These are phyloP conservation scores for Scytalopus superciliaris DNA, from an alignment of 2,113 vertebrate species.

Conservation along the genomic window DNA sequence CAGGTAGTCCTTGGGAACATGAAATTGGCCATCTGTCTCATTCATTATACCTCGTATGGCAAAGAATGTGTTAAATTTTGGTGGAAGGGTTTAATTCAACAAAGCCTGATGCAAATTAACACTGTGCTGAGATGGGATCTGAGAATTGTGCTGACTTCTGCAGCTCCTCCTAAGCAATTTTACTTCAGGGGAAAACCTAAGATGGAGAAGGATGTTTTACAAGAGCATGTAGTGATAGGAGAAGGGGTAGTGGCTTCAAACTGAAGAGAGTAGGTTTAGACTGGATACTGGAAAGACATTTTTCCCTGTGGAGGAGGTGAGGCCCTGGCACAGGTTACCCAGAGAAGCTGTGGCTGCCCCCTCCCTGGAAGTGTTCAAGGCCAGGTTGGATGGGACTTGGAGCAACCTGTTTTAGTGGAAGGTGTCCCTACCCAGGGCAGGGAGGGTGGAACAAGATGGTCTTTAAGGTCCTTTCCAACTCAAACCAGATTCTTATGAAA, in stretches of 20 bases:
- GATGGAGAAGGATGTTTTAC: background rate
- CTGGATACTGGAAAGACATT: background rate
- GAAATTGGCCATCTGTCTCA: background rate
- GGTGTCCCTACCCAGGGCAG: background rate
- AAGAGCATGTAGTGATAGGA: background rate
- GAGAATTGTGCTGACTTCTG: background rate
- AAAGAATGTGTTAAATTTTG: background rate
- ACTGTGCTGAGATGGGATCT: background rate
- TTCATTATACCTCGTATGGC: background rate
- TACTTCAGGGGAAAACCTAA: background rate
- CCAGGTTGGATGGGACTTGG: background rate
- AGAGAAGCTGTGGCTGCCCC: background rate
- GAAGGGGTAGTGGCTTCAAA: background rate
- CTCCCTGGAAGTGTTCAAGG: background rate
- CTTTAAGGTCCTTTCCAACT: background rate
- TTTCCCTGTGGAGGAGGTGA: background rate
- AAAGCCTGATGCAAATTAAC: too few species aligned
- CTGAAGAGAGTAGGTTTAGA: background rate
- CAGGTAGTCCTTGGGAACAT: background rate
- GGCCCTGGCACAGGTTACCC: background rate
- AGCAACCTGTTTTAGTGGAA: accelerated
- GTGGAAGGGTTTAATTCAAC: background rate
- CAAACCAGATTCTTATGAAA: background rate
- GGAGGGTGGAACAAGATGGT: background rate
- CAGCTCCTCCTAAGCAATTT: background rate